Evolutionary conservation across 2,113 vertebrate genomes (phyloP), one percentile per base, ranked within the genome.

Genomic region (Oryzias curvinotus): DNA sequence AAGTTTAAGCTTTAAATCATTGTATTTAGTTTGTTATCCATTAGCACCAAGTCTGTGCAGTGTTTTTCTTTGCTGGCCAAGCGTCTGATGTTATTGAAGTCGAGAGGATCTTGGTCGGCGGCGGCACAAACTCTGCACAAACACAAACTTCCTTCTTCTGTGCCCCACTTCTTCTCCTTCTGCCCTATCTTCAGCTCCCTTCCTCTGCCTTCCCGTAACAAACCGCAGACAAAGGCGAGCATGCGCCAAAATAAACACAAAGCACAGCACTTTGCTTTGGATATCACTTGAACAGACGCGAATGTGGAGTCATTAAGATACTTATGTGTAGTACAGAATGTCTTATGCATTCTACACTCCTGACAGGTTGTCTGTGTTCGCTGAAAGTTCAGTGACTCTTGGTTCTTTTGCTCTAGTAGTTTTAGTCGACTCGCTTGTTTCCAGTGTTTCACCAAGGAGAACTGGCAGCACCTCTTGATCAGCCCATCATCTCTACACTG

Each of bases 241-340:
- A 18, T 66, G 72, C 62, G 80, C 88, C 82, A 88, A 83, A 61
- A 70, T 18, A 83, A 83, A 86, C 83, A 87, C 15, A 21, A 81
- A 65, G 49, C 67, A 62, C 56, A 57, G 28, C 50, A 56, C 45
- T 17, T 50, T 42, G 62, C 52, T 26, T 44, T 58, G 19, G 47
- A 30, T 60, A 21, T 46, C 15, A 15, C 3, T 65, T 14, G 16
- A 47, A 56, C 57, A 19, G 14, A 23, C 23, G 7, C 25, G 62
- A 21, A 12, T 36, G 19, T 49, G 21, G 44, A 53, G 19, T 17
- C 26, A 23, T 18, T 7, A 8, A 41, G 16, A 14, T 36, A 3
- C 12, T 36, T 36, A 36, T 10, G 12, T 36, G 36, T 36, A 12
- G 36, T 10, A 36, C 36, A 36, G 10, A 36, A 12, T 36, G 36